Base-by-base conservation (phyloP, 2,113 vertebrate species). In the Vulpes lagopus region DNA sequence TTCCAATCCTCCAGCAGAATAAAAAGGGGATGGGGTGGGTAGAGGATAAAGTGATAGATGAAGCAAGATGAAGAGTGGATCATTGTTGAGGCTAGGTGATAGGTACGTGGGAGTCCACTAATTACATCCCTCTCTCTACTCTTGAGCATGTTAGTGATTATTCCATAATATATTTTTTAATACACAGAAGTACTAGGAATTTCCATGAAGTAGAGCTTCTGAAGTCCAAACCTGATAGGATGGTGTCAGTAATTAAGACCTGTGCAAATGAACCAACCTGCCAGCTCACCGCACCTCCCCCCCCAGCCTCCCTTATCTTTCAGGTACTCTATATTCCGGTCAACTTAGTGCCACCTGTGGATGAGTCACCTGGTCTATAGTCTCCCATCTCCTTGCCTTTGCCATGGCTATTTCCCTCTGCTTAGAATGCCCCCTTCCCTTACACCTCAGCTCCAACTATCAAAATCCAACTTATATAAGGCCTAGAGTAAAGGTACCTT, bases 101-200 rank as follows among this genome's bases (percentile, higher is more conserved):
- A 88, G 20, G 64, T 9, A 35, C 25, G 2, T 5, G 20, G 80
- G 49, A 22, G 6, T 55, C 64, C 62, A 79, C 43, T 43, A 43
- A 43, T 62, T 60, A 53, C 5, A 73, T 43, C 15, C 55, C 23
- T 84, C 73, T 84, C 38, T 88, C 23, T 89, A n/a, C 35, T 67
- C 67, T 11, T 95, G 30, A 49, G 1, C 78, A 55, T 35, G 27
- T 73, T 84, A 83, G 51, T 83, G 78, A 64, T 5, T 74, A 43
- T 79, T 80, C 55, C 19, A 27, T 96, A 74, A 38, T 73, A 64
- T 43, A 73, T 64, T 32, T 64, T 53, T 96, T 97, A 92, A 91
- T 43, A 64, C 78, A 59, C 17, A 88, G 51, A 96, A 92, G 65
- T n/a, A 51, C 64, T 79, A 88, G 64, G 43, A 74, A 97, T 92